Evolutionary conservation across 2,113 vertebrate genomes (phyloP).

Genomic region (Nothocercus nigrocapillus): DNA sequence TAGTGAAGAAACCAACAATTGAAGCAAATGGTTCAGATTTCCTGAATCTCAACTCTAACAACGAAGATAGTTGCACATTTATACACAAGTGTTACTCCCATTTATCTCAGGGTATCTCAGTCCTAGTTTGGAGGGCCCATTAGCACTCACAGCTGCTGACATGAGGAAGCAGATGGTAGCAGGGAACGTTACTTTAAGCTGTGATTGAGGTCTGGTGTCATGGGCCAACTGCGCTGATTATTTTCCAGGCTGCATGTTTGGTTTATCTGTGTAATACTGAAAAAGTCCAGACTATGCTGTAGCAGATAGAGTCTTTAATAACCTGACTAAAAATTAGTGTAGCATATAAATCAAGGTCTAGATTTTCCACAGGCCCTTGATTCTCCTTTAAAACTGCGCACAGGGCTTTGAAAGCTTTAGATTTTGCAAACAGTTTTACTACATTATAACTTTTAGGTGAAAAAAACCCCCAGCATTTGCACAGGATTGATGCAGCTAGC

Average conservation of each 20-base stretch:
- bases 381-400: not conserved
- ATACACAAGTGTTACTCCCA: not conserved
- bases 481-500: not conserved
- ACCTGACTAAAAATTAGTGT: not conserved
- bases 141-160: not conserved
- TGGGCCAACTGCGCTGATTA: not conserved
- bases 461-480: not conserved
- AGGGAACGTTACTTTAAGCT: constrained; percentile 10
- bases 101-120: not conserved
- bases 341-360: not conserved
- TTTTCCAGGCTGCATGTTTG: not conserved
- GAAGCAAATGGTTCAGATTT: not conserved
- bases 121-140: not conserved
- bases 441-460: not conserved
- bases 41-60: not conserved
- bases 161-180: not conserved
- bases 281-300: not conserved
- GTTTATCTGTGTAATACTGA: not conserved
- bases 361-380: not conserved
- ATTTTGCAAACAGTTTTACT: not conserved
- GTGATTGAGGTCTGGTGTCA: not conserved
- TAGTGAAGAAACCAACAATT: not conserved
- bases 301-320: not conserved
- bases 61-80: not conserved
- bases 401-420: not conserved